Evolutionary conservation across 2,113 vertebrate genomes (phyloP), one percentile per base, ranked within the genome.

Genomic region (Pterocles burchelli): DNA sequence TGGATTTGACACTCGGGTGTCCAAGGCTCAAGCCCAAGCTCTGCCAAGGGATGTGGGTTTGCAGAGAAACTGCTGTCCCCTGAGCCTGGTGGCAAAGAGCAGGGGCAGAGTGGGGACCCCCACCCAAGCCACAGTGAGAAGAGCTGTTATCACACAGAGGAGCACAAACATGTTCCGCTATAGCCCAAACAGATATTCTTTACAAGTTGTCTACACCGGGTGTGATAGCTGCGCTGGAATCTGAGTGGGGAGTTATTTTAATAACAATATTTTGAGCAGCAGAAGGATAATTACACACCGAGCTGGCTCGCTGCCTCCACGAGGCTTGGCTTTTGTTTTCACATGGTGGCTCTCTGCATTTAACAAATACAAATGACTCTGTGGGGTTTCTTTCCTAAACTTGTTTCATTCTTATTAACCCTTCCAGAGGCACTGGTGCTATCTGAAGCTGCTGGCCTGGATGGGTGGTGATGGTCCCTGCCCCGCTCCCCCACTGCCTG

Each of bases 171-270:
- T 1, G 11, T 18, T 29, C 79, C 7, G 10, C 36, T 31, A 5
- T 1, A 25, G 29, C 7, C 12, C 24, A 6, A 2, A 19, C 10
- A 21, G 1, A 2, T 1, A 2, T 4, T 52, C 38, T 8, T 19
- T 26, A 3, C 1, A 2, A 15, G 7, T 16, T 24, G 11, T 18
- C 55, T 5, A 3, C 34, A 0, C 2, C 2, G 79, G 22, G 43
- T 43, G 57, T 0, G 28, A 10, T 16, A 17, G 4, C 48, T n/a
- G 82, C 0, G 1, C 80, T 33, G 54, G 17, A 33, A 19, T 10
- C 29, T 5, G 71, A 12, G 33, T 31, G 22, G 46, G 17, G 38
- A 31, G 22, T 1, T 72, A 52, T 21, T 87, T 38, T 24, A 36
- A 17, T 36, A 12, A 2, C 13, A 61, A 28, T 34, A 17, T 57